Evolutionary conservation across 92 coral and sea anemone species (phyloP), one percentile per base, ranked within the genome.

Genomic region (Meandrina meandrites): DNA sequence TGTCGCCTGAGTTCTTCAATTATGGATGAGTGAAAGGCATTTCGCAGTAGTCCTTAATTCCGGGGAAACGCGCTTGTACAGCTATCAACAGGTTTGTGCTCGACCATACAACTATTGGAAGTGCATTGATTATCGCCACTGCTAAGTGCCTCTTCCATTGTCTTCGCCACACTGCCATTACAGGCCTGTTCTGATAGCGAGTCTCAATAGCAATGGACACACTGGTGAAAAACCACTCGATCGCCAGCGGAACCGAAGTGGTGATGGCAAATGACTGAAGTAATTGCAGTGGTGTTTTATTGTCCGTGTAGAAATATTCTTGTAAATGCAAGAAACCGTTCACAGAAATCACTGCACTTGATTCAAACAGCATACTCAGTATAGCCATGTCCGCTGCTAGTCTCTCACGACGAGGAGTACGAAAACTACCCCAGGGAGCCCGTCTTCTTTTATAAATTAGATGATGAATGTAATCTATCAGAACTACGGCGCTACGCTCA

Each of bases 351-450:
- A 80, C 72, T 24, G 83, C 69, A 22, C 69, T 80, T 64, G 83
- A 30, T 54, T 80, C 83, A 34, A 11, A 36, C 72, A 53, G 51
- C 83, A 80, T 79, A 28, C 86, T 81, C 86, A 81, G 30, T 53
- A 81, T 81, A 16, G 76, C 54, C 6, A 64, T 81, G 31, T 81
- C 85, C 24, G 85, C 35, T 36, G 85, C 69, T 68, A 86, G 86
- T 68, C 89, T 68, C 58, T 86, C 89, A 31, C 89, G 89, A 60
- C 89, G 79, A 86, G 89, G 89, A 32, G 79, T 78, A 13, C 89
- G 89, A 34, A 86, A 86, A 67, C 86, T 68, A 50, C 89, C 79
- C 79, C 89, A 86, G 37, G 86, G n/a, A 37, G 37, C 64, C 11
- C 28, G 72, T 40, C 72, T 19, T 42, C 83, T 80, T 32, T 80